phyloP scores from a whole-genome alignment of 2,888 invertebrate genomes.

The Saturnia pavonia region DNA sequence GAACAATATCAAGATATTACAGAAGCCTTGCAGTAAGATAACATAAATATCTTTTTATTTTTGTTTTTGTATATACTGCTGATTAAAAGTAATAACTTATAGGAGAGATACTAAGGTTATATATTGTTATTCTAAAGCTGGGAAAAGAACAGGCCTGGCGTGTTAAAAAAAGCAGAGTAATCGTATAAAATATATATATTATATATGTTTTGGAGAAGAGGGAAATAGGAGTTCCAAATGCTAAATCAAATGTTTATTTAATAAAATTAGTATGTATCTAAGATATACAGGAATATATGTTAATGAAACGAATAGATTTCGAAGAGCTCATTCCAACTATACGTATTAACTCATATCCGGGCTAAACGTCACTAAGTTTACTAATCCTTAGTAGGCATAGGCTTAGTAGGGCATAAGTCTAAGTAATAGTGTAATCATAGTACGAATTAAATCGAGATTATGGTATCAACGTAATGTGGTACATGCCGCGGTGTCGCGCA shows the following conservation, averaged over 20 bases:
- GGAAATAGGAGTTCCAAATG: too few relatives aligned
- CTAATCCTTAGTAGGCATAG: constrained; percentile 1
- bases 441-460: constrained; percentile 2
- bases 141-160: too few relatives aligned
- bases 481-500: constrained; percentile 20
- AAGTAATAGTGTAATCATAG: not conserved
- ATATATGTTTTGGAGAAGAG: too few relatives aligned
- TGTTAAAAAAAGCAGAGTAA: too few relatives aligned
- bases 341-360: not conserved
- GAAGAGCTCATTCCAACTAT: not conserved
- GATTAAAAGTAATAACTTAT: too few relatives aligned
- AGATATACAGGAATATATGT: not conserved
- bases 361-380: not conserved
- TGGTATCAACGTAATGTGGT: constrained; percentile 6
- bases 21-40: too few relatives aligned
- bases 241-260: not conserved
- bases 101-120: too few relatives aligned
- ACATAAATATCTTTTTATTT: too few relatives aligned
- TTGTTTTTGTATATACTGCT: too few relatives aligned
- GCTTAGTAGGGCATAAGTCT: not conserved
- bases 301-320: not conserved
- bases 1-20: too few relatives aligned
- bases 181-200: too few relatives aligned
- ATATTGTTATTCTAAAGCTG: too few relatives aligned
- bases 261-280: not conserved